Evolutionary conservation across 2,888 invertebrate species (phyloP).

Genomic region (Pyrochroa serraticornis): DNA sequence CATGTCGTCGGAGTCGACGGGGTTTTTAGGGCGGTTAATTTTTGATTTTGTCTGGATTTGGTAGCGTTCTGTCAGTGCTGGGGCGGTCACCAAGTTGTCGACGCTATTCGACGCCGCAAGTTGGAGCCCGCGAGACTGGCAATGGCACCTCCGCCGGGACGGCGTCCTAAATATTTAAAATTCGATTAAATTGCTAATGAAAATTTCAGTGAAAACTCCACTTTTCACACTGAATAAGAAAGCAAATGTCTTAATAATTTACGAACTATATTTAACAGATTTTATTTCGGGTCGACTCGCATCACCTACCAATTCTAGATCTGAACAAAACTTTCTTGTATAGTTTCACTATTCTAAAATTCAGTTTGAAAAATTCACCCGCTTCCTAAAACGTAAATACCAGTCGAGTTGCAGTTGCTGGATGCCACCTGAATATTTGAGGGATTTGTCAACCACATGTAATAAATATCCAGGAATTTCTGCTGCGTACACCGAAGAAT

Average conservation of each 20-base stretch:
- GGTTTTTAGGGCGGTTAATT: no score
- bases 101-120: slow-evolving; percentile 27
- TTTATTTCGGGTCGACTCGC: slow-evolving; percentile 20
- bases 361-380: slow-evolving; percentile 13
- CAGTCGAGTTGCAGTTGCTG: slow-evolving; percentile 9
- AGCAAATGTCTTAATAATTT: slow-evolving; percentile 23
- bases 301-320: slow-evolving; percentile 5
- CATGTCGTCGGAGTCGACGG: no score
- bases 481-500: no score
- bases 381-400: slow-evolving; percentile 21
- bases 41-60: neutral
- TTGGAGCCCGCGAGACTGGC: slow-evolving; percentile 33
- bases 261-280: slow-evolving; percentile 27
- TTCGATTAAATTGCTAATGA: slow-evolving; percentile 46
- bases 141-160: slow-evolving; percentile 34
- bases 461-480: slow-evolving; percentile 18
- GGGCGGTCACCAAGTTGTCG: slow-evolving; percentile 11
- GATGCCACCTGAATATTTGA: no score
- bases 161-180: slow-evolving; percentile 45
- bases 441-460: neutral
- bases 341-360: slow-evolving; percentile 22
- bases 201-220: slow-evolving; percentile 38
- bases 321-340: slow-evolving; percentile 20
- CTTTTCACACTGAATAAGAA: slow-evolving; percentile 33
- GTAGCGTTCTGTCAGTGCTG: neutral